A percentile compares a stretch with the other conserved stretches of the same genome.
Conservation (phyloP, 1,140 invertebrate species). For the Hycleus phaleratus region DNA sequence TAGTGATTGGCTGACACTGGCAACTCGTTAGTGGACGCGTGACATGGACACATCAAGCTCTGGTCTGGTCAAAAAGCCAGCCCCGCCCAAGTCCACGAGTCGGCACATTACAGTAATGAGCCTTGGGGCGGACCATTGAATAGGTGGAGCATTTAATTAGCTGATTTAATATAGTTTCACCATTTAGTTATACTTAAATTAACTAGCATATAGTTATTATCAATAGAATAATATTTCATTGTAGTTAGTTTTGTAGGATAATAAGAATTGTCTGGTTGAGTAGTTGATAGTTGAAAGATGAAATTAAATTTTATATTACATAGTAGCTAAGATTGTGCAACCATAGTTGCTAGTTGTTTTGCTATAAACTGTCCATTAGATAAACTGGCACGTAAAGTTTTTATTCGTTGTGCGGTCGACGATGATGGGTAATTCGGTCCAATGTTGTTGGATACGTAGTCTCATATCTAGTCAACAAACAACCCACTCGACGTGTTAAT, state of each 20-base stretch:
- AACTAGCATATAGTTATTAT: too few relatives aligned
- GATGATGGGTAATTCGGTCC: conserved; percentile 9
- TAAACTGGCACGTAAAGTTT: conserved; percentile 15
- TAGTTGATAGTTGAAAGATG: too few relatives aligned
- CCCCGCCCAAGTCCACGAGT: conserved; percentile 28
- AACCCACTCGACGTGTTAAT: conserved; percentile 19
- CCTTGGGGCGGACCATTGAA: conserved; percentile 21
- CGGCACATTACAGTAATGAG: conserved; percentile 32
- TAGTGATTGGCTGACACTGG: conserved; percentile 22
- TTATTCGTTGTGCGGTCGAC: conserved; percentile 6
- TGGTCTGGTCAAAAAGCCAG: conserved; percentile 13
- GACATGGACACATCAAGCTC: conserved; percentile 26
- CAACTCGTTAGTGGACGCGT: conserved; percentile 23
- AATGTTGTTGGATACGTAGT: too few relatives aligned
- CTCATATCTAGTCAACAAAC: neutral
- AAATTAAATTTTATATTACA: too few relatives aligned
- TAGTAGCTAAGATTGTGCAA: too few relatives aligned
- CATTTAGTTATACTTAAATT: neutral
- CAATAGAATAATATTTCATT: too few relatives aligned
- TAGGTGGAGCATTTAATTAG: conserved; percentile 34
- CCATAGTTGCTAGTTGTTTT: too few relatives aligned
- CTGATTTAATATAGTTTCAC: conserved; percentile 25
- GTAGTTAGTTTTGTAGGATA: too few relatives aligned
- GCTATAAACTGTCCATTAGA: conserved; percentile 12
- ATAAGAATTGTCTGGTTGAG: too few relatives aligned